Evolutionary conservation across 2,888 invertebrate species (phyloP), one percentile per base, ranked within the genome.

Genomic region (Cordylochernes scorpioides): DNA sequence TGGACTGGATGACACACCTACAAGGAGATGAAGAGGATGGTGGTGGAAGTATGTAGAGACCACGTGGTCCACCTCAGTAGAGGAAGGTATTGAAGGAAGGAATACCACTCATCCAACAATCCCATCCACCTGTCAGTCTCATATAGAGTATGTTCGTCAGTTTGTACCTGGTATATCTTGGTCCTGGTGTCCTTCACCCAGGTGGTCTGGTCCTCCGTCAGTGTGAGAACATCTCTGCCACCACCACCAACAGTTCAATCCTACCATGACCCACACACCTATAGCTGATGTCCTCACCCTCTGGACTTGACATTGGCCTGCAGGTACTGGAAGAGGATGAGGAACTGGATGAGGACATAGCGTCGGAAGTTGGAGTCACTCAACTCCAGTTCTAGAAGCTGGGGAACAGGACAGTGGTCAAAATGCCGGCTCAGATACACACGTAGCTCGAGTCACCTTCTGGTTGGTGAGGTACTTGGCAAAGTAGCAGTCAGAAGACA

Each of bases 401-500:
- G 46, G 34, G 50, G 49, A 24, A 32, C 19, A 27, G 18, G 6
- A n/a, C n/a, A n/a, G n/a, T n/a, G n/a, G n/a, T n/a, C n/a, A 19
- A 19, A 9, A 8, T 9, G 19, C 19, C n/a, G 8, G n/a, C 8
- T 19, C n/a, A 19, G 8, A 19, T 9, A 19, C n/a, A 13, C 6
- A 22, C 12, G 6, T 22, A 22, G 5, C 6, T 13, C 5, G 14
- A 9, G 13, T 15, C 35, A 58, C 59, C 51, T 91, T 91, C 49
- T 86, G 84, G 58, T 84, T 94, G 3, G 94, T 97, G 13, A 97
- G 61, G 52, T 86, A 97, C 58, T 97, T 97, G 2, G 94, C 82
- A 56, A 94, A 97, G 51, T 84, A 91, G 39, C 29, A 27, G 10
- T 34, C 36, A 8, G 32, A 46, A 43, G 25, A 40, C 28, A 31